Evolutionary conservation across 37 sponge, comb jelly and placozoan species (phyloP), one percentile per base, ranked within the genome.

Genomic region (Halisarca cf. caerulea): DNA sequence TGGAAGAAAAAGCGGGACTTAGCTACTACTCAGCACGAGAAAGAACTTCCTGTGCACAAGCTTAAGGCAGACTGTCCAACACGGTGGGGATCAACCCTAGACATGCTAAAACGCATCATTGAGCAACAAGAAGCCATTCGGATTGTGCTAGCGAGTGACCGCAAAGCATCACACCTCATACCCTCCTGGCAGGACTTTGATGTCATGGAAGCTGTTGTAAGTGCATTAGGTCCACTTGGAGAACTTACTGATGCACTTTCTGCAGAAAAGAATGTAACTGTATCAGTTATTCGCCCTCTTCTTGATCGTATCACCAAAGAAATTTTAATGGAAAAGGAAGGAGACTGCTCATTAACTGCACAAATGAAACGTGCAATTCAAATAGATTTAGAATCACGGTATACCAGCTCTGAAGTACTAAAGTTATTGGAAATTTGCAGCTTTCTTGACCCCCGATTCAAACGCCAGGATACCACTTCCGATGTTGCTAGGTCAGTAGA

Each of bases 111-210:
- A 47, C 51, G 84, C 21, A 58, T 23, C 28, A 3, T 28, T 42
- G 75, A 74, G 73, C 30, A 27, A 27, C 30, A 62, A 62, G 84
- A 83, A 69, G 69, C 84, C n/a, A 45, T 83, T 25, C 42, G 53
- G 14, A n/a, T 83, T 0, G 84, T 83, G 27, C 43, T 83, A 32
- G 71, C 71, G 34, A 83, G 71, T 83, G 84, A 83, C 54, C 37
- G 71, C 21, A 83, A 83, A 43, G 53, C 84, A 0, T 83, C 84
- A 70, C 84, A 83, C 38, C 57, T 83, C 7, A 83, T 83, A 47
- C 84, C 71, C 11, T 33, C 69, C 11, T 83, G 84, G 84, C 84
- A 83, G 41, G 58, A 83, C n/a, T 69, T 32, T 40, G 84, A 83
- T 14, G 84, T 83, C 24, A 28, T 83, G 32, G 54, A 83, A 18